Conservation (phyloP, 2,113 vertebrate genomes). For the Alexandromys fortis region DNA sequence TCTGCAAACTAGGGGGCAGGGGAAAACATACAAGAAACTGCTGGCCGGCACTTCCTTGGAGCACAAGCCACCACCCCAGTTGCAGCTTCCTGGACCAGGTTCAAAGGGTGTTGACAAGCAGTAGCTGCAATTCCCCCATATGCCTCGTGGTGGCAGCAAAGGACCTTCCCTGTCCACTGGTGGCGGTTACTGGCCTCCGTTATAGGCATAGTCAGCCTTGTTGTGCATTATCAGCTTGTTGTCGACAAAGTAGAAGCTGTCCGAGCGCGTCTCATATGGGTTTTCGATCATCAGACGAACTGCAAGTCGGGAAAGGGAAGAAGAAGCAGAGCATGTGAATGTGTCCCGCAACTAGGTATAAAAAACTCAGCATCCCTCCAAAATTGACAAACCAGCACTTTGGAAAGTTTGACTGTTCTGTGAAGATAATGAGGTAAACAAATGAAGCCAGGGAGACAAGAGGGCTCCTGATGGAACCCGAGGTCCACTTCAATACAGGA, state of each 20-base stretch:
- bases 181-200: slow-evolving; percentile 92
- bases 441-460: background rate
- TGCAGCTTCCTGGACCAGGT: slow-evolving; percentile 7
- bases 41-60: slow-evolving; percentile 51
- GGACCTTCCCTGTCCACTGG: slow-evolving; percentile 20
- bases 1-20: slow-evolving; percentile 56
- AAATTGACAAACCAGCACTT: background rate
- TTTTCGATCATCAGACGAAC: slow-evolving; percentile 97
- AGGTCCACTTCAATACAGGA: too few relatives aligned
- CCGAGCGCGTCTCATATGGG: slow-evolving; percentile 97
- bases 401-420: background rate
- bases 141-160: slow-evolving; percentile 19
- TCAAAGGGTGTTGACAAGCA: slow-evolving; percentile 13
- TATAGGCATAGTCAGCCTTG: slow-evolving; percentile 99
- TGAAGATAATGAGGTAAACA: background rate
- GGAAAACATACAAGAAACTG: slow-evolving; percentile 54
- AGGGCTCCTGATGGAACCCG: background rate
- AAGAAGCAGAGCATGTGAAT: background rate
- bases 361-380: background rate
- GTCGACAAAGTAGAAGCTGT: slow-evolving; percentile 99
- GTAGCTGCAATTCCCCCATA: slow-evolving; percentile 14
- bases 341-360: background rate
- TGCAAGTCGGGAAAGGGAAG: slow-evolving; percentile 78
- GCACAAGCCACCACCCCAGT: slow-evolving; percentile 25
- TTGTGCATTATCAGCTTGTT: slow-evolving; percentile 99